Percentiles rank a stretch among this genome's conserved stretches.
phyloP scores from a whole-genome alignment of 1,140 invertebrate genomes.

The Drosophila baimaii region DNA sequence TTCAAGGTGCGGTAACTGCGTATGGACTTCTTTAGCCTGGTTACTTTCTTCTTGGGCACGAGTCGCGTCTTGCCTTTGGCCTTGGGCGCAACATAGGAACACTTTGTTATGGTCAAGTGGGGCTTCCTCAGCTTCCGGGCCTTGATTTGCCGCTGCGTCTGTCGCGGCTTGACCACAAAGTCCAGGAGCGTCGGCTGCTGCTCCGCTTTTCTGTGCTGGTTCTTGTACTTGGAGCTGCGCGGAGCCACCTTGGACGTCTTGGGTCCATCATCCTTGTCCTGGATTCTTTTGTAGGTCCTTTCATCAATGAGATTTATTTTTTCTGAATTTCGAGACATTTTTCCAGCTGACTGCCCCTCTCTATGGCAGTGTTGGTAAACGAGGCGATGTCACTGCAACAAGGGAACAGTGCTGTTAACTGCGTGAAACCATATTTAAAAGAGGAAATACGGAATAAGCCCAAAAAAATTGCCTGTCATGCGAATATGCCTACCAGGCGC shows the following conservation, averaged over 20 bases:
- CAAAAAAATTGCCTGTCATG: too few relatives aligned
- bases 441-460: not conserved
- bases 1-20: slow-evolving; percentile 43
- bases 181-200: slow-evolving; percentile 51
- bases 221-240: slow-evolving; percentile 70
- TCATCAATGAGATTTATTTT: slow-evolving; percentile 59
- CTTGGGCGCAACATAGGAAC: slow-evolving; percentile 20
- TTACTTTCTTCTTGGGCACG: slow-evolving; percentile 42
- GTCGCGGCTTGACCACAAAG: slow-evolving; percentile 49
- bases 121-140: slow-evolving; percentile 25
- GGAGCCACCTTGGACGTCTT: slow-evolving; percentile 20
- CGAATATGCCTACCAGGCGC: too few relatives aligned
- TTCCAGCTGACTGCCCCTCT: not conserved
- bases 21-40: slow-evolving; percentile 61
- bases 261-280: slow-evolving; percentile 1
- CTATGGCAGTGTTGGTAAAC: slow-evolving; percentile 17
- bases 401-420: not conserved
- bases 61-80: slow-evolving; percentile 66
- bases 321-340: slow-evolving; percentile 50
- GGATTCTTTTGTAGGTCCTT: slow-evolving; percentile 31
- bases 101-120: slow-evolving; percentile 20
- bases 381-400: not conserved
- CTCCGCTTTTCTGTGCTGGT: slow-evolving; percentile 46
- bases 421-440: not conserved
- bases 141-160: slow-evolving; percentile 29